A percentile compares a stretch with the other conserved stretches of the same genome.
Evolutionary conservation across 2,888 invertebrate species (phyloP).

Genomic region (Parasteatoda lunata): DNA sequence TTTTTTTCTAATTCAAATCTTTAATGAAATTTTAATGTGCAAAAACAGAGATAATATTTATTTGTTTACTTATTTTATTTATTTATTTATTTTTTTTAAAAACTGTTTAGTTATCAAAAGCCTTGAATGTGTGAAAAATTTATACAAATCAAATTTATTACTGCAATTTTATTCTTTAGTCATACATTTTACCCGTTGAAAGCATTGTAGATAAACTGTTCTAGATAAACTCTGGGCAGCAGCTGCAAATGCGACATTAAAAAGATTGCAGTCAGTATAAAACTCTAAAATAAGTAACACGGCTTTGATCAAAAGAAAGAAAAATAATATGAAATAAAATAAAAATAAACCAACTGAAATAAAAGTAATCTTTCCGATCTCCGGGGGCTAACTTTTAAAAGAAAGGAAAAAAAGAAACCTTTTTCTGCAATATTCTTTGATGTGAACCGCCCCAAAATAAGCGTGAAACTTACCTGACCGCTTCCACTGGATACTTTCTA

Average conservation of each 20-base stretch:
- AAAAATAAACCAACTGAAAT: neutral
- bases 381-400: slow-evolving; percentile 22
- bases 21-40: too few species aligned
- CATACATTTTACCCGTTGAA: neutral
- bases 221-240: neutral
- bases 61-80: too few species aligned
- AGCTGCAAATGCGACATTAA: neutral
- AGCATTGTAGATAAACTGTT: neutral
- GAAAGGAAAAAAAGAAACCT: slow-evolving; percentile 5
- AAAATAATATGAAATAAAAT: neutral
- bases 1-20: too few species aligned
- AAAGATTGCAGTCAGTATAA: neutral
- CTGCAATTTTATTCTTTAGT: too few species aligned
- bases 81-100: too few species aligned
- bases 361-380: slow-evolving; percentile 45
- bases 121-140: too few species aligned
- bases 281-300: neutral
- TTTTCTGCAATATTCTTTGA: slow-evolving; percentile 37
- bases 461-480: slow-evolving; percentile 56
- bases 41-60: too few species aligned
- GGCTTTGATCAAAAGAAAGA: neutral
- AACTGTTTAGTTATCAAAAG: too few species aligned
- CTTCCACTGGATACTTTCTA: slow-evolving; percentile 27
- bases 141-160: too few species aligned
- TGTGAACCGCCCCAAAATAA: slow-evolving; percentile 34